These are phyloP conservation scores for Eulithis prunata DNA, from an alignment of 2,888 invertebrate genomes.

Conservation along the genomic window DNA sequence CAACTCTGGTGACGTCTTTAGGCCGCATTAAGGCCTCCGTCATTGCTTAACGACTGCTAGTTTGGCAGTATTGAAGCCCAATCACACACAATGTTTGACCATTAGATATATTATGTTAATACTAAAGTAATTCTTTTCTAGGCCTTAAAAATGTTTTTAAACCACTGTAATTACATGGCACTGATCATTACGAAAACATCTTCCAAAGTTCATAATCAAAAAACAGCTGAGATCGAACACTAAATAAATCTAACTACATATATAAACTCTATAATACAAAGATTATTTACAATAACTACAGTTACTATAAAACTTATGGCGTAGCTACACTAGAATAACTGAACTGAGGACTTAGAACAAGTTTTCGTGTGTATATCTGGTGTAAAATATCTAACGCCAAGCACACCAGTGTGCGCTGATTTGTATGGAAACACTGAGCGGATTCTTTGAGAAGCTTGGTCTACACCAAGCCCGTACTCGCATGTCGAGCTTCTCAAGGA, in stretches of 20 bases:
- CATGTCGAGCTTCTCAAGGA: too few species aligned
- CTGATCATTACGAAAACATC: conserved; percentile 6
- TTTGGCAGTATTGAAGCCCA: conserved; percentile 5
- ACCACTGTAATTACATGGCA: conserved; percentile 9
- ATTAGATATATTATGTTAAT: background rate
- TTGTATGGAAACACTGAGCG: too few species aligned
- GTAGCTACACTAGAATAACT: conserved; percentile 51
- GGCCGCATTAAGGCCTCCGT: too few species aligned
- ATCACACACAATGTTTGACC: background rate
- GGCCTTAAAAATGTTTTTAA: background rate
- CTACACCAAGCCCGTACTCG: too few species aligned
- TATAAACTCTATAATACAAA: conserved; percentile 30
- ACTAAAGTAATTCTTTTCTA: background rate
- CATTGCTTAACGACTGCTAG: background rate
- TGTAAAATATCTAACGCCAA: too few species aligned
- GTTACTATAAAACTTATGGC: background rate
- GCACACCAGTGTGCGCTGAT: too few species aligned
- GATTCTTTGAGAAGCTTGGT: too few species aligned
- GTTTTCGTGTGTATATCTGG: too few species aligned
- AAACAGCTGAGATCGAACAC: conserved; percentile 30
- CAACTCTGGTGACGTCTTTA: too few species aligned
- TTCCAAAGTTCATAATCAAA: conserved; percentile 1
- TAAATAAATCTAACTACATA: conserved; percentile 17
- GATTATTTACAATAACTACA: conserved; percentile 31
- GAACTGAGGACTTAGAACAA: too few species aligned